phyloP scores from a whole-genome alignment of 2,113 vertebrate species.

The Fulica atra region DNA sequence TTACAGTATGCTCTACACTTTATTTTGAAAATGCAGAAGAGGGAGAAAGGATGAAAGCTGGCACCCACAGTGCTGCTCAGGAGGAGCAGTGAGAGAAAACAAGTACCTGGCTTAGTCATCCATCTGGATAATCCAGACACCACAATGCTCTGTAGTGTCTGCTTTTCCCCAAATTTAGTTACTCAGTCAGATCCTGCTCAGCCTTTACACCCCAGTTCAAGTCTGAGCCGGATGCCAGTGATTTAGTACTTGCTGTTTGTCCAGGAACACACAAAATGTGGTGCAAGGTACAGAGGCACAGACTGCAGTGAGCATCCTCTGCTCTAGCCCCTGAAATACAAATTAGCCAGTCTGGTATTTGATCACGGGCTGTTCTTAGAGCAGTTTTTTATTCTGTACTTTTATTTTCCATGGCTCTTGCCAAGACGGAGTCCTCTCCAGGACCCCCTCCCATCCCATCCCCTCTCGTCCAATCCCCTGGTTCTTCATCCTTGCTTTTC shows the following conservation, averaged over 20 bases:
- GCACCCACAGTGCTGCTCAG: not conserved
- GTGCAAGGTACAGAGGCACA: conserved; percentile 69
- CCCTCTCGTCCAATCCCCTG: conserved; percentile 44
- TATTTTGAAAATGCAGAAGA: not conserved
- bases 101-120: conserved; percentile 17
- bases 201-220: conserved; percentile 28
- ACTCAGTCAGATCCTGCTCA: conserved; percentile 19
- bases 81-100: not conserved
- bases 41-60: conserved; percentile 6
- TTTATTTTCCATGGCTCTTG: conserved; percentile 79
- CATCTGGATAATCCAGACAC: conserved; percentile 36
- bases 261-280: conserved; percentile 56
- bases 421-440: conserved; percentile 78
- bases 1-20: not conserved
- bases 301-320: conserved; percentile 69
- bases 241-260: conserved; percentile 45
- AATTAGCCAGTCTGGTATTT: conserved; percentile 77
- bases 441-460: conserved; percentile 71
- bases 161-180: conserved; percentile 22
- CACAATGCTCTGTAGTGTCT: conserved; percentile 21
- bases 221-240: conserved; percentile 54
- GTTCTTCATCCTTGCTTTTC: conserved; percentile 56
- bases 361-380: conserved; percentile 69
- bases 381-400: conserved; percentile 73
- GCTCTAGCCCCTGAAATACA: conserved; percentile 74